Evolutionary conservation across 2,888 invertebrate genomes (phyloP).

Genomic region (Anarsia innoxiella): DNA sequence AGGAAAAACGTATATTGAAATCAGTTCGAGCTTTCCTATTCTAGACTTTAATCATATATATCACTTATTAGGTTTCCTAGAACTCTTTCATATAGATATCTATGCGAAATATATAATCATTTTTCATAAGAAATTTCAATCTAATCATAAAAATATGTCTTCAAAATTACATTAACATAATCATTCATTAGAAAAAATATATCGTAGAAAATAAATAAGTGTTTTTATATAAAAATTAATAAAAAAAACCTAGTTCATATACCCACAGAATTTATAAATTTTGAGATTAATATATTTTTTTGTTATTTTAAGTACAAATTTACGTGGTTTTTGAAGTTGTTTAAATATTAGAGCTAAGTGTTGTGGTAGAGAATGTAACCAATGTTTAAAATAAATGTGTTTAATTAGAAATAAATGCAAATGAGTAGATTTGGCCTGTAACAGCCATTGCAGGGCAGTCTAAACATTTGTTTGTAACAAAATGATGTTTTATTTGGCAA

Average conservation of each 20-base stretch:
- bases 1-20: too few species aligned
- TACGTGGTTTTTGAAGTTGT: neutral
- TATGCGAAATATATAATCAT: too few species aligned
- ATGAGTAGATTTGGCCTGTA: conserved; percentile 51
- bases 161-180: too few species aligned
- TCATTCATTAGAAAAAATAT: neutral
- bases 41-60: too few species aligned
- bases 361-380: conserved; percentile 1
- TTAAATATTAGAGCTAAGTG: neutral
- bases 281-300: conserved; percentile 20
- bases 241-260: conserved; percentile 56
- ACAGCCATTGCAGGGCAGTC: conserved; percentile 64
- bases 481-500: too few species aligned
- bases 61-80: too few species aligned
- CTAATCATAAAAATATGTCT: too few species aligned
- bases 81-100: too few species aligned
- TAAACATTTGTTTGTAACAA: conserved; percentile 48
- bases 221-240: conserved; percentile 62
- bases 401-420: conserved; percentile 39
- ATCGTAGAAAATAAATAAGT: conserved; percentile 27
- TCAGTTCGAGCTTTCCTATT: too few species aligned
- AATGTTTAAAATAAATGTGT: conserved; percentile 21
- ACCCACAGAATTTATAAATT: conserved; percentile 44
- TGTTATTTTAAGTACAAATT: conserved; percentile 12
- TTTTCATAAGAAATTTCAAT: too few species aligned